These are phyloP conservation scores for Rotaria socialis DNA, from an alignment of 2,888 invertebrate genomes.

Conservation along the genomic window DNA sequence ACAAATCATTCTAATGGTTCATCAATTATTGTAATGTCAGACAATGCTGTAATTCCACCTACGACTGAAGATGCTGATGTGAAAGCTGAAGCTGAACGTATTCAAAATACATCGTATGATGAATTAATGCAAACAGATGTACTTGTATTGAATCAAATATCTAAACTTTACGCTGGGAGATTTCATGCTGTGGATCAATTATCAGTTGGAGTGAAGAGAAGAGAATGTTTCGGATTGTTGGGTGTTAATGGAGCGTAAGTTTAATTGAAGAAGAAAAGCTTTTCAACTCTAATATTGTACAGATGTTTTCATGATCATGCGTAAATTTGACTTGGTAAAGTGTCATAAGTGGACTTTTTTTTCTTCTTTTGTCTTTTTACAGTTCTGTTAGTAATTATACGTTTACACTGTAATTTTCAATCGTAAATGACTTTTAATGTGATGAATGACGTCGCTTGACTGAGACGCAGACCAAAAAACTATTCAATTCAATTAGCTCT, in stretches of 20 bases:
- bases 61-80: conserved; percentile 18
- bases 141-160: neutral
- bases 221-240: conserved; percentile 46
- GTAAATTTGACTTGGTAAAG: too few relatives aligned
- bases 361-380: too few relatives aligned
- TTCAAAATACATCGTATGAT: neutral
- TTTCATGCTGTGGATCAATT: conserved; percentile 25
- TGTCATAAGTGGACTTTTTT: too few relatives aligned
- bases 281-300: too few relatives aligned
- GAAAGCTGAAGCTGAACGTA: conserved; percentile 38
- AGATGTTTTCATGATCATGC: too few relatives aligned
- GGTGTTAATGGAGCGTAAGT: conserved; percentile 46
- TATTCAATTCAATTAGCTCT: too few relatives aligned
- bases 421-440: too few relatives aligned
- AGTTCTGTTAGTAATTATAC: too few relatives aligned
- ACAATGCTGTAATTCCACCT: neutral
- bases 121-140: neutral
- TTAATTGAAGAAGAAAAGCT: neutral
- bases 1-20: neutral
- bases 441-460: too few relatives aligned
- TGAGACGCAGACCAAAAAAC: too few relatives aligned
- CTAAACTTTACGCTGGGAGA: neutral
- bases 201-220: conserved; percentile 35
- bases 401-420: too few relatives aligned
- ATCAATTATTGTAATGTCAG: too few relatives aligned